These are phyloP conservation scores for Trypoxylon attenuatum DNA, from an alignment of 2,888 invertebrate species.

Conservation along the genomic window DNA sequence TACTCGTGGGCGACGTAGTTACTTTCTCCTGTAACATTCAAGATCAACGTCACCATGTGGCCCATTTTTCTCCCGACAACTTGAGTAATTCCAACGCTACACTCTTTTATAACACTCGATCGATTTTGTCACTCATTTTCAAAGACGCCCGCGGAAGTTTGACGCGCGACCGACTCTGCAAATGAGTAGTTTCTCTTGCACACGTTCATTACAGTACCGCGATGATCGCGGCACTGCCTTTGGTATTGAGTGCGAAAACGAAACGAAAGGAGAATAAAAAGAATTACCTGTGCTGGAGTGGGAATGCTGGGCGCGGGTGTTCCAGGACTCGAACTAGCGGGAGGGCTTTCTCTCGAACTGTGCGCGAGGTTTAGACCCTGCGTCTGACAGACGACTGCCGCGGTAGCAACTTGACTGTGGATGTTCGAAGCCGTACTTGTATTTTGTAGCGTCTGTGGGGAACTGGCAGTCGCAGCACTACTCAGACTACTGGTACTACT, in stretches of 20 bases:
- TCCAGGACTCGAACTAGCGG: slow-evolving; percentile 69
- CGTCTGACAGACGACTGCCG: slow-evolving; percentile 71
- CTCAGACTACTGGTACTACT: slow-evolving; percentile 76
- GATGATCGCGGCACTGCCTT: slow-evolving; percentile 50
- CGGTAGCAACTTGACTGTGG: slow-evolving; percentile 68
- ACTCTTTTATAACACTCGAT: no score
- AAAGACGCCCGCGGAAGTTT: slow-evolving; percentile 47
- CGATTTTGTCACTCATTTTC: slow-evolving; percentile 21
- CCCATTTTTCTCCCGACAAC: neutral
- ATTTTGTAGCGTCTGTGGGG: slow-evolving; percentile 72
- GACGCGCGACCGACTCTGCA: slow-evolving; percentile 51
- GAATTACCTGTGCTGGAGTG: slow-evolving; percentile 70
- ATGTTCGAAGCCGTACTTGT: slow-evolving; percentile 58
- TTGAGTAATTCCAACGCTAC: slow-evolving; percentile 29
- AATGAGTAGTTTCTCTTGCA: slow-evolving; percentile 55
- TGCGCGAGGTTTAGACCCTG: slow-evolving; percentile 71
- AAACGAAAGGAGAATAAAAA: no score
- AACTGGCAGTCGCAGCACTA: slow-evolving; percentile 75
- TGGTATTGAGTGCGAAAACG: slow-evolving; percentile 36
- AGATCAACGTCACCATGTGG: neutral
- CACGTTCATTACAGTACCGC: slow-evolving; percentile 55
- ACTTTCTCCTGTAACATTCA: slow-evolving; percentile 63
- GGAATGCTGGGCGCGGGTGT: slow-evolving; percentile 70
- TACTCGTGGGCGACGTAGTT: slow-evolving; percentile 58
- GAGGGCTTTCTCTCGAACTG: slow-evolving; percentile 71